Conservation (phyloP, 2,113 vertebrate genomes). For the Grantiella picta region DNA sequence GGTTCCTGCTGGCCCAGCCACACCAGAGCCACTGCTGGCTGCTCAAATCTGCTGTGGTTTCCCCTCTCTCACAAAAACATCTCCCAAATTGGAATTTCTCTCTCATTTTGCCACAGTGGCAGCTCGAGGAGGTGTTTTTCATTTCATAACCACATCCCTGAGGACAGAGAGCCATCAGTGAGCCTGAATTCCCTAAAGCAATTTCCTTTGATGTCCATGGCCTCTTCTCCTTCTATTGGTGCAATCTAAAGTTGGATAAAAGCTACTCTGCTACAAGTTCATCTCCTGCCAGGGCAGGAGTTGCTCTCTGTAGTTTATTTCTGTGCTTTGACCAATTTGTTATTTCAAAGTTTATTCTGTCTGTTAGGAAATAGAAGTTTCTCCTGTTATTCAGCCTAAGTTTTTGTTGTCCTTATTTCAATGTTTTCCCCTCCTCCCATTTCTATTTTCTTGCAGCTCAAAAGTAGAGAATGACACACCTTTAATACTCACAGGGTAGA, state of each 20-base stretch:
- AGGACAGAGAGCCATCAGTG: neutral
- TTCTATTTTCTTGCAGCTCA: neutral
- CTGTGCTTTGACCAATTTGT: neutral
- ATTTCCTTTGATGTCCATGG: conserved; percentile 28
- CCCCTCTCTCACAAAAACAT: neutral
- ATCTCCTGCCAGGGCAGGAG: neutral
- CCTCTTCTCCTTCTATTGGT: neutral
- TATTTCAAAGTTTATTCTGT: neutral
- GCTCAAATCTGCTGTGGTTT: neutral
- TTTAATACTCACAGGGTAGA: neutral
- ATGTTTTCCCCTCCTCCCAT: rapidly evolving
- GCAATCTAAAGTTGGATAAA: neutral
- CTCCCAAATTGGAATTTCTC: neutral
- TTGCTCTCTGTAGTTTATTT: neutral
- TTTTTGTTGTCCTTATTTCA: neutral
- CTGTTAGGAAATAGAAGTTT: neutral
- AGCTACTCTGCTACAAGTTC: neutral
- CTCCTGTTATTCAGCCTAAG: neutral
- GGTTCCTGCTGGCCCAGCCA: neutral
- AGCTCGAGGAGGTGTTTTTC: neutral
- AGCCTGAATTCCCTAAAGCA: conserved; percentile 21
- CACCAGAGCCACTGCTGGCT: neutral
- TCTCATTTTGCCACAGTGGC: neutral
- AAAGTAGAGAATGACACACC: neutral
- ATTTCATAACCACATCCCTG: neutral